phyloP scores from a whole-genome alignment of 2,888 invertebrate genomes.

The Caenorhabditis zanzibari region DNA sequence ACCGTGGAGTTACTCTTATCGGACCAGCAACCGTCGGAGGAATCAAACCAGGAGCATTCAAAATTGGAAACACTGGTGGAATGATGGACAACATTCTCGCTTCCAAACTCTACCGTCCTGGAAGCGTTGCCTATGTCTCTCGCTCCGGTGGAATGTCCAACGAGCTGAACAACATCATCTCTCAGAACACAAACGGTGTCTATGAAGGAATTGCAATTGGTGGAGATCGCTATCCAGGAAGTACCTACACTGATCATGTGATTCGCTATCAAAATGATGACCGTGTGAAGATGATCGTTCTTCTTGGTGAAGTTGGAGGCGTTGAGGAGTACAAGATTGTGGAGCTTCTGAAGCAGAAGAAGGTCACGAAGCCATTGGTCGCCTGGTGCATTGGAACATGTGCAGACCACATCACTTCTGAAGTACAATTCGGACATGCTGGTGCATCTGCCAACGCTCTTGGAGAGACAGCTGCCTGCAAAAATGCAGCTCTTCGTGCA shows the following conservation, averaged over 20 bases:
- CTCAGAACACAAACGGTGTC: slow-evolving; percentile 90
- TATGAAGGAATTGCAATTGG: slow-evolving; percentile 97
- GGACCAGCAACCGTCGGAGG: slow-evolving; percentile 90
- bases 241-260: slow-evolving; percentile 98
- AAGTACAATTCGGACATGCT: slow-evolving; percentile 98
- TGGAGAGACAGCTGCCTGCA: slow-evolving; percentile 93
- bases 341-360: slow-evolving; percentile 89
- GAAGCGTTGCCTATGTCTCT: slow-evolving; percentile 97
- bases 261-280: slow-evolving; percentile 89
- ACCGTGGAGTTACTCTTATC: slow-evolving; percentile 92
- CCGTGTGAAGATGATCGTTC: slow-evolving; percentile 92
- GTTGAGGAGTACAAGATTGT: slow-evolving; percentile 98
- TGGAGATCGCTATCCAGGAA: slow-evolving; percentile 96
- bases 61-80: slow-evolving; percentile 97
- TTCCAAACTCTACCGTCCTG: slow-evolving; percentile 96
- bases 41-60: slow-evolving; percentile 98
- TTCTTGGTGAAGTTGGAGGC: slow-evolving; percentile 98
- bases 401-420: slow-evolving; percentile 85
- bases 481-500: slow-evolving; percentile 91
- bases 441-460: slow-evolving; percentile 97
- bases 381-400: slow-evolving; percentile 98
- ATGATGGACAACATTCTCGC: slow-evolving; percentile 99
- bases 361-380: slow-evolving; percentile 94
- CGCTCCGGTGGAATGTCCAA: slow-evolving; percentile 99
- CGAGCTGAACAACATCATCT: slow-evolving; percentile 97